These are phyloP conservation scores for Conger conger DNA, from an alignment of 2,113 vertebrate genomes.

Conservation along the genomic window DNA sequence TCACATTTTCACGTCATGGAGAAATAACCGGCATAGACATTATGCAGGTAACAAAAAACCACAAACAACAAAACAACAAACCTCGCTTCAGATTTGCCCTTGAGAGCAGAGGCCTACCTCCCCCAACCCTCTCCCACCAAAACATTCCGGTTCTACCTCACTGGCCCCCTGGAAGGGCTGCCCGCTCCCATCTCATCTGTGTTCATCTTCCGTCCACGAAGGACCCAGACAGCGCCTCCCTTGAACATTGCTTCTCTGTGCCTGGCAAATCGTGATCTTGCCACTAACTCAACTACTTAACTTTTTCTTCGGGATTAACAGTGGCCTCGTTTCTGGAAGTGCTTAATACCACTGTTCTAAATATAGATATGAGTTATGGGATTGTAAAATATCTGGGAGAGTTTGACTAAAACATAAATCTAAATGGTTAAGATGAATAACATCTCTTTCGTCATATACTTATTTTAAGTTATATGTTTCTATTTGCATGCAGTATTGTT, in stretches of 20 bases:
- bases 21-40: not conserved
- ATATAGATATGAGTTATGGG: conserved; percentile 1
- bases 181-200: too few species aligned
- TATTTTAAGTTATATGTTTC: not conserved
- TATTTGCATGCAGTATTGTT: not conserved
- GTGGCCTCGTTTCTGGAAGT: not conserved
- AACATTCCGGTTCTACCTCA: too few species aligned
- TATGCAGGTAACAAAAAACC: not conserved
- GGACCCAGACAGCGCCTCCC: too few species aligned
- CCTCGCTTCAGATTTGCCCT: too few species aligned
- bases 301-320: not conserved
- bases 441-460: not conserved
- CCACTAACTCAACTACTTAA: not conserved
- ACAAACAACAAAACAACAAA: too few species aligned
- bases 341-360: not conserved
- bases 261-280: not conserved
- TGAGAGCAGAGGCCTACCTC: too few species aligned
- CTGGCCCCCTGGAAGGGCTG: too few species aligned
- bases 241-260: not conserved
- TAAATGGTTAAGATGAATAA: not conserved
- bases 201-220: too few species aligned
- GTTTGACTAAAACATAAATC: not conserved
- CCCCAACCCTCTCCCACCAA: too few species aligned
- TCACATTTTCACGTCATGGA: not conserved
- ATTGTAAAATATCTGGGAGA: not conserved